Evolutionary conservation across 2,113 vertebrate genomes (phyloP).

Genomic region (Rhadina sibilatrix): DNA sequence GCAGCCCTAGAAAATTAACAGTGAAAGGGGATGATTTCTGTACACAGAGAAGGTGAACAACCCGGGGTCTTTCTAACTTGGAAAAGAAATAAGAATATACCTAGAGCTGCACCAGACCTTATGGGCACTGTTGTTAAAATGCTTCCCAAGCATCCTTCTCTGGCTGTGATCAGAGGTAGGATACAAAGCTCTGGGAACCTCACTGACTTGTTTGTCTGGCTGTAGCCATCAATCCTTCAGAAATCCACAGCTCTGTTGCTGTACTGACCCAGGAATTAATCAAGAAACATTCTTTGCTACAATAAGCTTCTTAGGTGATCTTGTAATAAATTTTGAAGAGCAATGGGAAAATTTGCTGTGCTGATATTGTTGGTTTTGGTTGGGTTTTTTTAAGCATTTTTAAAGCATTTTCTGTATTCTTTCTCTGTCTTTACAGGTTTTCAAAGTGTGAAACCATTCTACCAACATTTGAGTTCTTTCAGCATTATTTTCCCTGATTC

Average conservation of each 20-base stretch:
- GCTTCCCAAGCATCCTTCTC: not conserved
- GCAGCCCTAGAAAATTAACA: not conserved
- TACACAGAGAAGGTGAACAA: not conserved
- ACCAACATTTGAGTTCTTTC: not conserved
- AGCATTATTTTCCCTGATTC: not conserved
- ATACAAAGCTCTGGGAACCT: not conserved
- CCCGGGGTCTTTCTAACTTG: not conserved
- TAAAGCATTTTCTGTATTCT: not conserved
- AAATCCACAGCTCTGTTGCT: not conserved
- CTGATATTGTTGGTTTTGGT: not conserved
- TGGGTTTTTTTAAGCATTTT: not conserved
- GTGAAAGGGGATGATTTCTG: not conserved
- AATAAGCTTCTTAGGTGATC: not conserved
- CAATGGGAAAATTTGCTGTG: not conserved
- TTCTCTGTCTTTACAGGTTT: not conserved
- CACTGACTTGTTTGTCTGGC: not conserved
- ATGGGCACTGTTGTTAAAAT: not conserved
- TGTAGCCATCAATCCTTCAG: not conserved
- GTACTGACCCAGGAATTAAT: not conserved
- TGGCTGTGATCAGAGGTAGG: not conserved
- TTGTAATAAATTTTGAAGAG: not conserved
- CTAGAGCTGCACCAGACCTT: not conserved
- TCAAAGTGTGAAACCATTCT: not conserved
- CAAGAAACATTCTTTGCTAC: not conserved
- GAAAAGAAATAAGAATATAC: not conserved